Evolutionary conservation across 1,140 invertebrate genomes (phyloP).

Genomic region (Holotrichia oblita): DNA sequence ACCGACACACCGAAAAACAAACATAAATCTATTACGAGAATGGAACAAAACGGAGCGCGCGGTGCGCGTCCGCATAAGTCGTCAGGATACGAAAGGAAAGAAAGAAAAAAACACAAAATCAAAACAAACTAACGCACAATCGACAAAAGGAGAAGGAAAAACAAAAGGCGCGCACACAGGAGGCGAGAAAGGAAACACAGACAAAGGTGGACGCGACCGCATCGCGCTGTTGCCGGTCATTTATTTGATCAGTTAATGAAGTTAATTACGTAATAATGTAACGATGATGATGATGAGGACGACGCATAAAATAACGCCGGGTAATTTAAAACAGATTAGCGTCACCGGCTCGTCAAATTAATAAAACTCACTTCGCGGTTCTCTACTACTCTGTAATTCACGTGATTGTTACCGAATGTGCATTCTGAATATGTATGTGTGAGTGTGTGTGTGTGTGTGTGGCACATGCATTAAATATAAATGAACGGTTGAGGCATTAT

Average conservation of each 20-base stretch:
- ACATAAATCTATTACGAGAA: neutral
- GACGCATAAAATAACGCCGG: conserved; percentile 7
- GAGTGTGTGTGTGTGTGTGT: no score
- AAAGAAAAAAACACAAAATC: neutral
- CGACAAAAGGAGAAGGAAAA: no score
- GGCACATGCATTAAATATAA: no score
- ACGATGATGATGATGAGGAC: neutral
- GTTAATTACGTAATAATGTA: conserved; percentile 8
- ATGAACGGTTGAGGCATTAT: no score
- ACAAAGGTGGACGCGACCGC: neutral
- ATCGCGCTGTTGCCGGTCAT: conserved; percentile 15
- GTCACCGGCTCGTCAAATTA: conserved; percentile 26
- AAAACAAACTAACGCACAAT: no score
- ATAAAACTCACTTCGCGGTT: neutral
- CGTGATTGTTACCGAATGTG: neutral
- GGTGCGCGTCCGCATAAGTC: no score
- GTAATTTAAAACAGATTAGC: conserved; percentile 31
- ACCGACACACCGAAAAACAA: neutral
- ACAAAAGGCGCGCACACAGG: no score
- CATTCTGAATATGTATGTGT: no score
- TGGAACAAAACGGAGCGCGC: no score
- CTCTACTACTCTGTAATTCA: neutral
- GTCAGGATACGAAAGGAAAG: neutral
- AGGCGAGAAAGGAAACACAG: no score
- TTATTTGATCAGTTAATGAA: conserved; percentile 30